Evolutionary conservation across 2,797 vertebrate genomes (phyloP).

Genomic region (Propithecus deckenii): DNA sequence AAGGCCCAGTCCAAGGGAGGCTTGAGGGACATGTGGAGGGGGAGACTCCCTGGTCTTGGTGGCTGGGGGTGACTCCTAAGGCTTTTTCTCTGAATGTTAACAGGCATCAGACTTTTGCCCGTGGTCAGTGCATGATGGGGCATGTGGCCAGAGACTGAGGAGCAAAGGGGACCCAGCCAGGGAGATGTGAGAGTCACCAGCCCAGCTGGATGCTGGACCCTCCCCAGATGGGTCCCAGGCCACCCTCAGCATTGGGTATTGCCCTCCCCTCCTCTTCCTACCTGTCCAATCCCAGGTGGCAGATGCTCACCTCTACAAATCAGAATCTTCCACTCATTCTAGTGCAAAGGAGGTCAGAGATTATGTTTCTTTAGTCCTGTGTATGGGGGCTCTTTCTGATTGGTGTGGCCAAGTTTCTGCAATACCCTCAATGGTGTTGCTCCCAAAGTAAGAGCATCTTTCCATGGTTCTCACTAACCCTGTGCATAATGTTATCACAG

Average conservation of each 20-base stretch:
- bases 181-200: not conserved
- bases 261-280: no score
- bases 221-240: not conserved
- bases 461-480: not conserved
- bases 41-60: accelerated
- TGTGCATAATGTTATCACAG: not conserved
- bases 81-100: not conserved
- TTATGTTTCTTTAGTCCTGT: accelerated
- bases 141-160: not conserved
- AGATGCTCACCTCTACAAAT: not conserved
- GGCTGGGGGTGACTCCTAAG: accelerated
- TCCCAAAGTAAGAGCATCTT: conserved; percentile 46
- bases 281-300: no score
- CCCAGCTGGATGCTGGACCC: not conserved
- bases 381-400: accelerated
- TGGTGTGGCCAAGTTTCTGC: not conserved
- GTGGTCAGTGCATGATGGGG: accelerated
- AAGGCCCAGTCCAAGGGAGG: not conserved
- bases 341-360: not conserved
- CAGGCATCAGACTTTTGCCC: not conserved
- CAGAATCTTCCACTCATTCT: not conserved
- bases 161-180: not conserved
- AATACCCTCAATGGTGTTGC: no score
- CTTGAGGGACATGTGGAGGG: not conserved
- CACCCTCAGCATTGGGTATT: not conserved